Evolutionary conservation across 1,140 invertebrate genomes (phyloP).

Genomic region (Drosophila pruinosa): DNA sequence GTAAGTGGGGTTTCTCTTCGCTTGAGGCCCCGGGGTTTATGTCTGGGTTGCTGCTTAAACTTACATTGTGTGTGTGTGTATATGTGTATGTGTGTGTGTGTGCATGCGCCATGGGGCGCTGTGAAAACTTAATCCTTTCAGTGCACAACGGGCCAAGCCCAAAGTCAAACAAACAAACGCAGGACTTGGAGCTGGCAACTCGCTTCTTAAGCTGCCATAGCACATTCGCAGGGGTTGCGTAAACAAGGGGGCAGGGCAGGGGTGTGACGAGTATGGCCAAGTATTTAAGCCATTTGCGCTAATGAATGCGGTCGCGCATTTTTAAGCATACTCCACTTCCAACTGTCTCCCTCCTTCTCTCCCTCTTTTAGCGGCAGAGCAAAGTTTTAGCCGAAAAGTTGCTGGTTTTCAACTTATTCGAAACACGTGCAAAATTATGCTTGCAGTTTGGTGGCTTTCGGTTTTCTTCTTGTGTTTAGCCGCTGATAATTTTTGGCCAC

Average conservation of each 20-base stretch:
- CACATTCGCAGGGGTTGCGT: constrained; percentile 51
- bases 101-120: constrained; percentile 7
- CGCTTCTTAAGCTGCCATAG: constrained; percentile 63
- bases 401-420: constrained; percentile 63
- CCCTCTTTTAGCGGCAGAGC: not conserved
- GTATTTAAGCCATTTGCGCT: constrained; percentile 80
- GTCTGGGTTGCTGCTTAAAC: constrained; percentile 32
- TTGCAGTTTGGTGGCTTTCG: constrained; percentile 41
- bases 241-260: not conserved
- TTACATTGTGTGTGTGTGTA: not conserved
- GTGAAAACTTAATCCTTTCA: constrained; percentile 72
- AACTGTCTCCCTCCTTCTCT: not conserved
- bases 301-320: constrained; percentile 81
- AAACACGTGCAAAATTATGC: constrained; percentile 79
- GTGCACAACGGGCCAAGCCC: constrained; percentile 49
- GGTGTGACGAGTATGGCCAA: constrained; percentile 32
- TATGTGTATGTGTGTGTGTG: constrained; percentile 1
- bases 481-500: constrained; percentile 51
- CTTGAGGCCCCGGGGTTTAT: not conserved
- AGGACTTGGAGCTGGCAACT: constrained; percentile 13
- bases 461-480: constrained; percentile 36
- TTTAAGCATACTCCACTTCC: constrained; percentile 51
- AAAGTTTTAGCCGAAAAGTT: constrained; percentile 58
- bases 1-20: not conserved
- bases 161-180: constrained; percentile 77